Evolutionary conservation across 2,113 vertebrate genomes (phyloP), one percentile per base, ranked within the genome.

Genomic region (Prolemur simus): DNA sequence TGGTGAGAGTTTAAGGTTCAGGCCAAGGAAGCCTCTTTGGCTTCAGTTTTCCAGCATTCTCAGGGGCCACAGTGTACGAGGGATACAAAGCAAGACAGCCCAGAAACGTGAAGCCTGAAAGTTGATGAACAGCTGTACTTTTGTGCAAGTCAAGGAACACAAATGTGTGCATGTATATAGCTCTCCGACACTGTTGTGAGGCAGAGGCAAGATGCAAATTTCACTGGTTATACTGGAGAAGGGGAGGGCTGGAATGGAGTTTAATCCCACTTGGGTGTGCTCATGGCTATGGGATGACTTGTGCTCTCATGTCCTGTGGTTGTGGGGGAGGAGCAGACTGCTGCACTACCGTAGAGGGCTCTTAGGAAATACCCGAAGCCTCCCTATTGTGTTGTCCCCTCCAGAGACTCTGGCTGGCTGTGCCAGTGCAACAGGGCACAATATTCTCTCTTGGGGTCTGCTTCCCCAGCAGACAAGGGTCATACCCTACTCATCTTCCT

Each of bases 91-190:
- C 73, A 73, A 86, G 60, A 73, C 27, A 73, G 32, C 21, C 32
- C 37, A 89, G 86, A 85, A 88, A 73, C 32, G 63, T 69, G 56
- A 27, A 76, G 74, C 54, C 69, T 80, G 42, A 84, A 73, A 71
- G 76, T 5, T 60, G 47, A 18, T 34, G 66, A 82, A 60, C 34
- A 74, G 84, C 77, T 86, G 34, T 66, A 37, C 54, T 87, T 95
- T 42, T 82, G 68, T 89, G 68, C 64, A 81, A 88, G 56, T 85
- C 89, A 87, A 86, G 87, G 52, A 94, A 82, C 64, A 89, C 69
- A 81, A 54, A 20, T 13, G 42, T 73, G n/a, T 34, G 34, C 63
- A 18, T 27, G 23, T 52, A 3, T 66, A 0, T 54, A 74, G 32
- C 39, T 86, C 21, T 85, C 23, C 47, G 49, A 77, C 0, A 4